Evolutionary conservation across 1,140 invertebrate species (phyloP), one percentile per base, ranked within the genome.

Genomic region (Mylabris phalerata): DNA sequence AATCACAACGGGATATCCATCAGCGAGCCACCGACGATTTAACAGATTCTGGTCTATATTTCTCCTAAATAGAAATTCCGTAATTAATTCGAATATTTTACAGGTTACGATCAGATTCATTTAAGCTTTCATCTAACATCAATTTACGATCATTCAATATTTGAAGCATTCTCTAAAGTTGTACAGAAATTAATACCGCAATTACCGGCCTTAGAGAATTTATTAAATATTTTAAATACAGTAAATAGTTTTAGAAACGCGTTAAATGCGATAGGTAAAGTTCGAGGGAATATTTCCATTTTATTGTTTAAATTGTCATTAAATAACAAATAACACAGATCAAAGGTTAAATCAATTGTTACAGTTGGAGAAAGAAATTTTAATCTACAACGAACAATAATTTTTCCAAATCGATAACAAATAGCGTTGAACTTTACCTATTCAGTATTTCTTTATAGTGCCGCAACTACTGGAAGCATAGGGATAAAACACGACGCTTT

Each of bases 131-230:
- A 99, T 76, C 78, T 99, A 42, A 99, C 98, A 9, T 98, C 94
- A 57, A 99, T 99, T 63, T 99, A 99, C 75, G 98, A 99, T 78
- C 97, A 99, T 74, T 98, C 96, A 57, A 99, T 99, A 77, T 99
- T 99, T 80, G 98, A 99, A 81, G 97, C 97, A 10, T 99, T 99
- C 76, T 98, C 94, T 67, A 99, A 99, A 88, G 96, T 99, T 64
- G 95, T 99, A 48, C 98, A 99, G 74, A 99, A 99, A 76, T 78
- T 99, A 57, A 98, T 99, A 71, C 95, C 94, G 47, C 95, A 99
- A 74, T 79, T 99, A 62, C 92, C 95, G 48, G 95, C 93, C 9
- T 79, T 99, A 68, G 98, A 99, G 81, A 97, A 98, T 79, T 82
- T 99, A 55, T 78, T 99, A n/a, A 98, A 99, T 77, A 96, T 99